These are phyloP conservation scores for Gerris buenoi DNA, from an alignment of 1,140 invertebrate genomes.

Conservation along the genomic window DNA sequence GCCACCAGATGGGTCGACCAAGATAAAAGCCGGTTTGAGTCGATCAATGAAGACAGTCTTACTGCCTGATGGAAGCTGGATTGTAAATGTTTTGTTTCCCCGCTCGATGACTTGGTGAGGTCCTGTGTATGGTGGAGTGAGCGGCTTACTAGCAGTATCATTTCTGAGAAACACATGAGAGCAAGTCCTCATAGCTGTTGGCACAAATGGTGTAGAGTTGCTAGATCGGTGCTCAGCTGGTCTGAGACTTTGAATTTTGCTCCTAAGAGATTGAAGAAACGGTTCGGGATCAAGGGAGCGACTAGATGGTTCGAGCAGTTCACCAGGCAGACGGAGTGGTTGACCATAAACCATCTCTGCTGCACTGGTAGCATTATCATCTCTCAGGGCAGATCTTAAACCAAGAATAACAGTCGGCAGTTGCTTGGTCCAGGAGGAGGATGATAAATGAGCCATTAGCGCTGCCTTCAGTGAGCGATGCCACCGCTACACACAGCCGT, in stretches of 20 bases:
- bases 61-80: conserved; percentile 8
- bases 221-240: background rate
- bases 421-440: conserved; percentile 10
- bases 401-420: conserved; percentile 31
- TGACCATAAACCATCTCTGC: conserved; percentile 6
- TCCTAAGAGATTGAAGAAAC: background rate
- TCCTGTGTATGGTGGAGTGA: conserved; percentile 16
- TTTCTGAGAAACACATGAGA: conserved; percentile 20
- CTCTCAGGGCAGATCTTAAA: conserved; percentile 19
- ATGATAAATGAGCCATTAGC: conserved; percentile 19
- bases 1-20: background rate
- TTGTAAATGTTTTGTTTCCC: conserved; percentile 10
- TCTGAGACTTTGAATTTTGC: background rate
- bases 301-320: background rate
- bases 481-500: conserved; percentile 28
- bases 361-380: conserved; percentile 25
- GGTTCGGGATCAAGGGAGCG: background rate
- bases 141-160: conserved; percentile 8
- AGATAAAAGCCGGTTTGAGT: conserved; percentile 18
- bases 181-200: conserved; percentile 14
- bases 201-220: conserved; percentile 10
- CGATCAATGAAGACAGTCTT: conserved; percentile 16
- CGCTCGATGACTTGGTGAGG: conserved; percentile 17
- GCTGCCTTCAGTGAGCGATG: conserved; percentile 30
- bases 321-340: background rate